A percentile compares a stretch with the other conserved stretches of the same genome.
phyloP scores from a whole-genome alignment of 2,797 vertebrate species.

The Liparis tanakae region DNA sequence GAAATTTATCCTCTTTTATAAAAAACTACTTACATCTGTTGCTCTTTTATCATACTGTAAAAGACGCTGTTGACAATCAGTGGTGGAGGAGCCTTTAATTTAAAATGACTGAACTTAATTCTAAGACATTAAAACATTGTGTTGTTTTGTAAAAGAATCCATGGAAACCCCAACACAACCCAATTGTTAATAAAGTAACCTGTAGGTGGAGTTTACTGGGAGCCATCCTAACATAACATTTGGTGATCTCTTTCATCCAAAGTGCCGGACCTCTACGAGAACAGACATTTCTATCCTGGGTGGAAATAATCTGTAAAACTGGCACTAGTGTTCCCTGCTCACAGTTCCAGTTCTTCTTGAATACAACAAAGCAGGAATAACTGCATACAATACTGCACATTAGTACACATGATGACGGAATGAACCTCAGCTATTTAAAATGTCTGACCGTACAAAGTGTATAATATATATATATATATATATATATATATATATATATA shows the following conservation, averaged over 20 bases:
- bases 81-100: neutral
- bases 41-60: neutral
- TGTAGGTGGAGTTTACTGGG: constrained; percentile 39
- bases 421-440: constrained; percentile 46
- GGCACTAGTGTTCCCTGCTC: constrained; percentile 24
- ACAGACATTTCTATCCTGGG: constrained; percentile 20
- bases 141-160: constrained; percentile 10
- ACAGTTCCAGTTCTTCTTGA: constrained; percentile 23
- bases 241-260: constrained; percentile 27
- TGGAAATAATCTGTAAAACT: constrained; percentile 40
- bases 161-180: constrained; percentile 17
- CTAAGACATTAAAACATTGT: neutral
- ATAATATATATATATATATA: too few relatives aligned
- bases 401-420: constrained; percentile 53
- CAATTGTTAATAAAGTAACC: constrained; percentile 10
- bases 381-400: constrained; percentile 28
- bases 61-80: neutral
- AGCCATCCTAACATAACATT: constrained; percentile 45
- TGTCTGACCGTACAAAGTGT: constrained; percentile 44
- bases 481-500: too few relatives aligned
- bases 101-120: neutral
- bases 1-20: neutral
- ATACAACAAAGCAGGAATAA: constrained; percentile 40
- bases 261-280: constrained; percentile 11
- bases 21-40: neutral